These are phyloP conservation scores for Danionella dracula DNA, from an alignment of 2,797 vertebrate species.

Conservation along the genomic window DNA sequence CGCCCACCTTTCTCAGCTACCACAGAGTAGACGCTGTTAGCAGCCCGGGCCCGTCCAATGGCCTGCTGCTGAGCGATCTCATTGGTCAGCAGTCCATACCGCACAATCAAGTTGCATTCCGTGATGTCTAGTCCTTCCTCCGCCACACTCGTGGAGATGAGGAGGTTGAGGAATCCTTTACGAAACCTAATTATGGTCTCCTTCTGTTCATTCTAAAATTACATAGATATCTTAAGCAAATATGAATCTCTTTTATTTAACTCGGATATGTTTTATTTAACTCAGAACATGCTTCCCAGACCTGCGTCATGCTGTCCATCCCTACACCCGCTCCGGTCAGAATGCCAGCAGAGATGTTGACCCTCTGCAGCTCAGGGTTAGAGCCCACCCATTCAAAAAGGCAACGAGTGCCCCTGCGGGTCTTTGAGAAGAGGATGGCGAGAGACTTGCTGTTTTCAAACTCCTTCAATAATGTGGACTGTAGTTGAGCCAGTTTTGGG, in stretches of 20 bases:
- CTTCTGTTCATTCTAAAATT: constrained; percentile 67
- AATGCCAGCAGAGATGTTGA: constrained; percentile 67
- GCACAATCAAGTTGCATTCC: constrained; percentile 86
- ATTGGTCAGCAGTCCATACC: constrained; percentile 91
- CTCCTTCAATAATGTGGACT: constrained; percentile 69
- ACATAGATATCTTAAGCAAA: constrained; percentile 2
- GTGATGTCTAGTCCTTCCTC: constrained; percentile 93
- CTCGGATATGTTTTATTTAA: background rate
- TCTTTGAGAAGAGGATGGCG: constrained; percentile 83
- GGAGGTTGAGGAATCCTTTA: constrained; percentile 73
- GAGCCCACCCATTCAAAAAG: constrained; percentile 77
- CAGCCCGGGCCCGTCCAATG: constrained; percentile 80
- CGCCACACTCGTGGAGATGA: constrained; percentile 88
- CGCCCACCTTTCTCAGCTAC: constrained; percentile 70
- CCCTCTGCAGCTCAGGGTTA: constrained; percentile 46
- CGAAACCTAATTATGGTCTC: constrained; percentile 76
- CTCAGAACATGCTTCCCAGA: constrained; percentile 46
- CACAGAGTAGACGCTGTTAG: constrained; percentile 79
- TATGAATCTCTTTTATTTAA: background rate
- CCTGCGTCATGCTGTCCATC: constrained; percentile 82
- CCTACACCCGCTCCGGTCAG: constrained; percentile 78
- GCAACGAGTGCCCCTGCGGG: constrained; percentile 73
- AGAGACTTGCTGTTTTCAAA: constrained; percentile 59
- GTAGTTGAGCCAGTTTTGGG: constrained; percentile 75
- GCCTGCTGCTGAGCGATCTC: constrained; percentile 94